Evolutionary conservation across 1,140 invertebrate genomes (phyloP).

Genomic region (Calosoma granatense): DNA sequence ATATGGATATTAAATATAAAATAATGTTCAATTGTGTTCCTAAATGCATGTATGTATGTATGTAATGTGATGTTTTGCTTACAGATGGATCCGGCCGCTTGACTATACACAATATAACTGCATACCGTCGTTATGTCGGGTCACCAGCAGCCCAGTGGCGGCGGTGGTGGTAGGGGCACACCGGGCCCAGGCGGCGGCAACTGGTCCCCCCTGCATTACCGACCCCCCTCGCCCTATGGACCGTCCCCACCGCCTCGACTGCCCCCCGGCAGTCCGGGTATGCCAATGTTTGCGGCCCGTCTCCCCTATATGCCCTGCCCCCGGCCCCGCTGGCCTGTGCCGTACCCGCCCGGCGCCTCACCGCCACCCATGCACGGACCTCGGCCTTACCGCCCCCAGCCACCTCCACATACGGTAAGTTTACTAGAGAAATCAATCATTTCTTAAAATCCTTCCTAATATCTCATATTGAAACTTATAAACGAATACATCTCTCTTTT

Average conservation of each 20-base stretch:
- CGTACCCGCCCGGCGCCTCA: conserved; percentile 30
- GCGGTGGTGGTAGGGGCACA: conserved; percentile 29
- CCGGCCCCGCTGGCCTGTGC: conserved; percentile 52
- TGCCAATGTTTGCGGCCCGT: conserved; percentile 33
- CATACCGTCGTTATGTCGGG: not conserved
- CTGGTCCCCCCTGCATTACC: conserved; percentile 39
- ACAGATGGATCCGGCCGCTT: not conserved
- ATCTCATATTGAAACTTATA: too few species aligned
- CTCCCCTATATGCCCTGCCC: conserved; percentile 43
- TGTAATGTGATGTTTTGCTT: not conserved
- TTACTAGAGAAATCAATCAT: conserved; percentile 18
- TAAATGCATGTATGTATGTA: not conserved
- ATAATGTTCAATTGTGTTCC: not conserved
- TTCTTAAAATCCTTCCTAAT: conserved; percentile 22
- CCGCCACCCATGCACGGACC: conserved; percentile 36
- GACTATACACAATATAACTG: not conserved
- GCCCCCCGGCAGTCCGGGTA: conserved; percentile 32
- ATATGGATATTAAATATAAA: too few species aligned
- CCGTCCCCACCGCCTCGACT: conserved; percentile 51
- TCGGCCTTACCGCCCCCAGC: conserved; percentile 30
- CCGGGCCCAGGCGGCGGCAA: conserved; percentile 31
- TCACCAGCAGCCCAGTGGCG: conserved; percentile 25
- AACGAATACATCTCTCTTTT: too few species aligned
- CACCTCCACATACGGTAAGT: conserved; percentile 36
- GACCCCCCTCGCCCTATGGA: conserved; percentile 51